phyloP scores from a whole-genome alignment of 2,797 vertebrate species.

The Urocyon cinereoargenteus region DNA sequence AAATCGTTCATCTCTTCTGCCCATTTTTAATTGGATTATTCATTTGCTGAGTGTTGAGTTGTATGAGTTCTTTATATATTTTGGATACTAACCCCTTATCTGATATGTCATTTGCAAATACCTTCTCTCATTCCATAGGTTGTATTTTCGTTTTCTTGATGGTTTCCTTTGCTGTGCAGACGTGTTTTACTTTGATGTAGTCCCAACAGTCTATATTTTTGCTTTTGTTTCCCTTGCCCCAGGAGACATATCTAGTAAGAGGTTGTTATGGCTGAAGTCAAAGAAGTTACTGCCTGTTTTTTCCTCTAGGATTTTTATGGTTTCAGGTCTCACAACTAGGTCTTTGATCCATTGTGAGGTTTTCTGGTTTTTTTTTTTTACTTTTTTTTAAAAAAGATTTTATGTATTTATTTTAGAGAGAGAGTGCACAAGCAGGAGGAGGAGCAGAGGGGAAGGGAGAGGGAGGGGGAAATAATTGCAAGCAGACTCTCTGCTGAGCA shows the following conservation, averaged over 20 bases:
- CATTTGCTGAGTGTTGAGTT: not conserved
- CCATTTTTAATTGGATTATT: not conserved
- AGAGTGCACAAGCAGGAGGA: not conserved
- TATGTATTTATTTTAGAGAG: not conserved
- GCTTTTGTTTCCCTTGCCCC: not conserved
- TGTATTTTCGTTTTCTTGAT: not conserved
- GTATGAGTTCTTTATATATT: not conserved
- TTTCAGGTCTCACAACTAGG: not conserved
- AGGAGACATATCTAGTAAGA: not conserved
- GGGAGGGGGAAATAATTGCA: not conserved
- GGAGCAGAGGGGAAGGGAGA: not conserved
- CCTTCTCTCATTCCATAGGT: not conserved
- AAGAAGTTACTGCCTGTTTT: not conserved
- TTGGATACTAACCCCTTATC: not conserved
- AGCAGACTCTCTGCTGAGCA: accelerated
- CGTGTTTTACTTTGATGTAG: not conserved
- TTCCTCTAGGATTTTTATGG: not conserved
- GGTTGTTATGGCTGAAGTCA: not conserved
- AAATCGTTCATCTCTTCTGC: not conserved
- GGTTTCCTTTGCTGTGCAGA: not conserved
- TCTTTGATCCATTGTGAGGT: not conserved
- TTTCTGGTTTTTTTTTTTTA: not conserved
- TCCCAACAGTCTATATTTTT: not conserved
- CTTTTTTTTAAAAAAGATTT: not conserved
- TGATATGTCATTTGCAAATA: not conserved